Percentiles rank a stretch among this genome's conserved stretches.
These are phyloP conservation scores for Nettapus auritus DNA, from an alignment of 2,113 vertebrate genomes.

Conservation along the genomic window DNA sequence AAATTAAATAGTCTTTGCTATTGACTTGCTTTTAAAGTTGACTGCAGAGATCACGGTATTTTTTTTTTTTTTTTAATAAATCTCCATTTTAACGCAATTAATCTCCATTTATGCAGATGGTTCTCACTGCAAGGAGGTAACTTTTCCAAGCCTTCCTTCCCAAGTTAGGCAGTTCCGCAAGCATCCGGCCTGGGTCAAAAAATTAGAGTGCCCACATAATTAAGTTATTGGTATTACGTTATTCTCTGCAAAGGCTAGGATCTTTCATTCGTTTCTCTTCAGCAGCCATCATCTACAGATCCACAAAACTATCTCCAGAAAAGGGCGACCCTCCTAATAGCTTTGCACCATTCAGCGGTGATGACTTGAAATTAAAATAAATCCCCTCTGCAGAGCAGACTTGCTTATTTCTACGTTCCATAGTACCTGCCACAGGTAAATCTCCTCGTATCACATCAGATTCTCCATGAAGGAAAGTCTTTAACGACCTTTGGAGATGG, in stretches of 20 bases:
- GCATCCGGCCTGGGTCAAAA: neutral
- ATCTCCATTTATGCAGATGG: neutral
- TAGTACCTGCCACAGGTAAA: slow-evolving; percentile 7
- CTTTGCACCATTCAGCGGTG: slow-evolving; percentile 34
- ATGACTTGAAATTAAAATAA: slow-evolving; percentile 52
- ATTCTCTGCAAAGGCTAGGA: neutral
- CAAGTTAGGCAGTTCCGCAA: neutral
- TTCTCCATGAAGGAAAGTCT: neutral
- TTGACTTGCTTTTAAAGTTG: neutral
- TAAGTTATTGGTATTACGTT: neutral
- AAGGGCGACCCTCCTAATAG: slow-evolving; percentile 5
- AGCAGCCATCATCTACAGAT: neutral
- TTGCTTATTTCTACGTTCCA: slow-evolving; percentile 34
- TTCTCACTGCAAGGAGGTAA: neutral
- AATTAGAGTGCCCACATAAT: neutral
- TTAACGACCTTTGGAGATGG: neutral
- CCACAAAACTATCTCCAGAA: slow-evolving; percentile 3
- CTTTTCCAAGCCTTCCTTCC: neutral
- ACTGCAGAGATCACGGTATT: neutral
- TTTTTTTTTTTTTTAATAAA: neutral
- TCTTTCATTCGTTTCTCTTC: neutral
- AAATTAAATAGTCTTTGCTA: neutral
- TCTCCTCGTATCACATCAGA: neutral
- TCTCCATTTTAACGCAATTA: neutral
- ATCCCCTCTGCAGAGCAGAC: slow-evolving; percentile 42